Percentiles rank a stretch among this genome's conserved stretches.
phyloP scores from a whole-genome alignment of 2,113 vertebrate genomes.

The Porphyrio hochstetteri region DNA sequence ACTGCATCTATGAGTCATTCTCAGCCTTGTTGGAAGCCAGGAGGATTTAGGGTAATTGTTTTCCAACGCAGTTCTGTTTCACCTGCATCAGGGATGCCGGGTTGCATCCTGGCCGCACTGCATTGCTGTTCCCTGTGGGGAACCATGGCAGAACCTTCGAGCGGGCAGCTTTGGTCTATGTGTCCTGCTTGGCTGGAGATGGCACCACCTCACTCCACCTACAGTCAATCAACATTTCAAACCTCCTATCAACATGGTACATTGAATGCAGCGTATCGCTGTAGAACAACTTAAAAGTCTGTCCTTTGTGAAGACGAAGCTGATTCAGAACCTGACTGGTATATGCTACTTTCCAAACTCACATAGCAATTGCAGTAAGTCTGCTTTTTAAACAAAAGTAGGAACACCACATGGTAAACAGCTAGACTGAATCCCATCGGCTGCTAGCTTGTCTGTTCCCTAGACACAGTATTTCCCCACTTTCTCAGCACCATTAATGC shows the following conservation, averaged over 20 bases:
- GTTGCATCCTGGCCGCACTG: not conserved
- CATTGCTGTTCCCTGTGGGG: rapidly evolving
- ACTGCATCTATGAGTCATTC: not conserved
- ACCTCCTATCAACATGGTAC: not conserved
- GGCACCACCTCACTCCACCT: not conserved
- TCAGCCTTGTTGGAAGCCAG: not conserved
- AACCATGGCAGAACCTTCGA: not conserved
- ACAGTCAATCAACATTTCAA: not conserved
- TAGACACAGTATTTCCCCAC: not conserved
- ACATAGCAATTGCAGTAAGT: not conserved
- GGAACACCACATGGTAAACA: not conserved
- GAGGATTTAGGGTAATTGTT: not conserved
- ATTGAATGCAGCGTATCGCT: not conserved
- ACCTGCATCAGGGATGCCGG: not conserved
- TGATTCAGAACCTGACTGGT: not conserved
- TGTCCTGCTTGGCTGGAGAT: not conserved
- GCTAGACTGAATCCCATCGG: not conserved
- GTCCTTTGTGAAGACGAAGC: not conserved
- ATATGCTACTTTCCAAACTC: not conserved
- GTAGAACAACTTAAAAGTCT: not conserved
- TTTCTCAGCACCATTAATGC: not conserved
- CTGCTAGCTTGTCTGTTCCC: not conserved
- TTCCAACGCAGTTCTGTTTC: not conserved
- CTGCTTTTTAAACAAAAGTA: not conserved
- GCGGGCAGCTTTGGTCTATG: not conserved